Evolutionary conservation across 1,140 invertebrate species (phyloP).

Genomic region (Odontomachus brunneus): DNA sequence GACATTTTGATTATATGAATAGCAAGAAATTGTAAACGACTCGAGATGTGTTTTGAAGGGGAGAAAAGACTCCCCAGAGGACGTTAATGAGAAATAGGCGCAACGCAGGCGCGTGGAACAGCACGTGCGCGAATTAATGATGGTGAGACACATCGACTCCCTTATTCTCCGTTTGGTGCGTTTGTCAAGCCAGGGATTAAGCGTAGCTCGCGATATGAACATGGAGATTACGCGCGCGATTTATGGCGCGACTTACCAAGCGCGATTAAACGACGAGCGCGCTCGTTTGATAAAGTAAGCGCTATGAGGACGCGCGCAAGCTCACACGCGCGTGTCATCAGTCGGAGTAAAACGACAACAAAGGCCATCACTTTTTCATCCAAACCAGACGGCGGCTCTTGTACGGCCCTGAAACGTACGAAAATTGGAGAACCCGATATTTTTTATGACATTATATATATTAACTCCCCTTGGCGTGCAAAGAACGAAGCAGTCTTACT

Average conservation of each 20-base stretch:
- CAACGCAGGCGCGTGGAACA: too few species aligned
- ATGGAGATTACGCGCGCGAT: conserved; percentile 41
- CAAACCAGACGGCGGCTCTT: background rate
- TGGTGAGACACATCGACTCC: background rate
- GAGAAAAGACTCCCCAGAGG: background rate
- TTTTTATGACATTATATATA: conserved; percentile 1
- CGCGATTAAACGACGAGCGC: conserved; percentile 29
- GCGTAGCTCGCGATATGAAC: conserved; percentile 4
- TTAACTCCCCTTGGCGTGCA: background rate
- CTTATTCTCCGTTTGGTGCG: conserved; percentile 31
- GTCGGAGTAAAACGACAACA: background rate
- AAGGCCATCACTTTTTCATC: background rate
- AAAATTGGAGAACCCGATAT: background rate
- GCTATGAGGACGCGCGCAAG: background rate
- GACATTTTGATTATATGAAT: background rate
- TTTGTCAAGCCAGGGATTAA: conserved; percentile 23
- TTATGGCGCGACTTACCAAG: conserved; percentile 28
- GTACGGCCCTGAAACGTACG: background rate
- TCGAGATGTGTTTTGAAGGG: background rate
- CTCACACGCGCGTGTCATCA: background rate
- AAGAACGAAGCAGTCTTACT: background rate
- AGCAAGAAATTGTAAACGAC: background rate
- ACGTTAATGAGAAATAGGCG: background rate
- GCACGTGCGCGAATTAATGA: background rate
- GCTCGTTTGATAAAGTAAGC: conserved; percentile 14